phyloP scores from a whole-genome alignment of 2,797 vertebrate genomes.

The Lophius americanus region DNA sequence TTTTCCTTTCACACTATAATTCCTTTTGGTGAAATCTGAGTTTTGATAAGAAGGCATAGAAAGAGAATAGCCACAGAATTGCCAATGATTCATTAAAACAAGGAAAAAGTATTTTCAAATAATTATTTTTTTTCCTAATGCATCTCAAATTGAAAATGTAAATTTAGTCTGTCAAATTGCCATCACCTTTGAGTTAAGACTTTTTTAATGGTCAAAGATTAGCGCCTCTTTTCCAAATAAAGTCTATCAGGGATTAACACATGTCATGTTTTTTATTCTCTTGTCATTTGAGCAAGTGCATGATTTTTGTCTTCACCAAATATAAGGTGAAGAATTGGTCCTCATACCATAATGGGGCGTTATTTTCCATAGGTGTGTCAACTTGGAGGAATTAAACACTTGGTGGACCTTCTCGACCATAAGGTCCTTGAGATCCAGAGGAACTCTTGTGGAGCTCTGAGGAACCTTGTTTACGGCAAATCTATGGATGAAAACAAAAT shows the following conservation, averaged over 20 bases:
- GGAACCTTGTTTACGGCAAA: slow-evolving; percentile 96
- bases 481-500: slow-evolving; percentile 96
- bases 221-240: slow-evolving; percentile 44
- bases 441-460: slow-evolving; percentile 93
- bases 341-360: background rate
- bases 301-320: slow-evolving; percentile 6
- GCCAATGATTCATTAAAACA: slow-evolving; percentile 11
- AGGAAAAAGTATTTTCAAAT: background rate
- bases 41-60: slow-evolving; percentile 21
- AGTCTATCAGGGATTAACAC: slow-evolving; percentile 39
- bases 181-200: slow-evolving; percentile 10
- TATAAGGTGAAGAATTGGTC: slow-evolving; percentile 7
- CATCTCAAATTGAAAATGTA: slow-evolving; percentile 23
- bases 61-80: slow-evolving; percentile 32
- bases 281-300: slow-evolving; percentile 51
- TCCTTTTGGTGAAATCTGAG: slow-evolving; percentile 5
- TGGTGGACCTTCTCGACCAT: slow-evolving; percentile 96
- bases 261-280: slow-evolving; percentile 21
- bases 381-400: slow-evolving; percentile 93
- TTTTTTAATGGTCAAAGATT: slow-evolving; percentile 28
- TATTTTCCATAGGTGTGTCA: slow-evolving; percentile 86
- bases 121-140: background rate
- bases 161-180: slow-evolving; percentile 20
- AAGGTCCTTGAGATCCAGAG: slow-evolving; percentile 95
- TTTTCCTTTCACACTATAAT: background rate